These are phyloP conservation scores for Uria aalge DNA, from an alignment of 2,113 vertebrate species.

Conservation along the genomic window DNA sequence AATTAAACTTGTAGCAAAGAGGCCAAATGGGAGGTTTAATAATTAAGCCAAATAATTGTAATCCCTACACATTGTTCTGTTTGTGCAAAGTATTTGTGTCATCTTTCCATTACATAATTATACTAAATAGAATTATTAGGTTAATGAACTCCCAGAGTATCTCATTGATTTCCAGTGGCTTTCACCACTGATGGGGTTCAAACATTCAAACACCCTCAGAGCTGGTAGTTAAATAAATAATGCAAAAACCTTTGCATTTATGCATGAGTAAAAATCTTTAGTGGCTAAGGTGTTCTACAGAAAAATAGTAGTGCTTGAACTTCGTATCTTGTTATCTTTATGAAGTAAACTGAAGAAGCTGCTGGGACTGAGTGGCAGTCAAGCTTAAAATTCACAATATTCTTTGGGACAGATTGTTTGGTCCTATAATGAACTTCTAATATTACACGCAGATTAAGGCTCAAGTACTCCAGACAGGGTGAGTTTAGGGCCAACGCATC, in stretches of 20 bases:
- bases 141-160: neutral
- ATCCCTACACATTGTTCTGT: neutral
- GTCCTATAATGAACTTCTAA: neutral
- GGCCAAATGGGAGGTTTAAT: constrained; percentile 18
- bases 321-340: neutral
- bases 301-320: neutral
- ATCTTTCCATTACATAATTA: neutral
- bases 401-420: neutral
- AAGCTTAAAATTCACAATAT: neutral
- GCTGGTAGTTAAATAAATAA: neutral
- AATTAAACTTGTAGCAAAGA: neutral
- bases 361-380: neutral
- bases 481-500: neutral
- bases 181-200: neutral
- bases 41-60: neutral
- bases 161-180: neutral
- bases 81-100: neutral
- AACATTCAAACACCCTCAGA: neutral
- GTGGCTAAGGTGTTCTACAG: neutral
- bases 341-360: neutral
- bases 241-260: neutral
- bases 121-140: neutral
- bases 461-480: neutral
- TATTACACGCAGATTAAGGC: neutral
- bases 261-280: neutral